Evolutionary conservation across 1,140 invertebrate genomes (phyloP).

Genomic region (Plectus sambesii): DNA sequence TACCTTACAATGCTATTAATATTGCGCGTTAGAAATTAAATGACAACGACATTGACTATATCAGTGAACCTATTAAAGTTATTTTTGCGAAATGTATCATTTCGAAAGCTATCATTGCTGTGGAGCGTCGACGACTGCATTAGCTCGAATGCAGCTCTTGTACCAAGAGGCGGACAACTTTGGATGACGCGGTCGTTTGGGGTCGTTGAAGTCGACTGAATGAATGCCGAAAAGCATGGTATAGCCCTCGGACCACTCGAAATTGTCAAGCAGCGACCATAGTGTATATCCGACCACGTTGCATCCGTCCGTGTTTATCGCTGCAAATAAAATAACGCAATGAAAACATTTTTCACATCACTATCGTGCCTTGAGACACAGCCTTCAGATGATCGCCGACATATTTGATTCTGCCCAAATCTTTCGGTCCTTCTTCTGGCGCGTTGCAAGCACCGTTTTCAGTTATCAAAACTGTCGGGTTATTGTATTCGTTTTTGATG

Average conservation of each 20-base stretch:
- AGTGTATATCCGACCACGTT: slow-evolving; percentile 58
- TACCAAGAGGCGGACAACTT: too few species aligned
- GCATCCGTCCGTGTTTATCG: slow-evolving; percentile 54
- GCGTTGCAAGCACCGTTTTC: slow-evolving; percentile 32
- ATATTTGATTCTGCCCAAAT: slow-evolving; percentile 22
- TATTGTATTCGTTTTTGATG: slow-evolving; percentile 27
- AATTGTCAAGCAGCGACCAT: slow-evolving; percentile 68
- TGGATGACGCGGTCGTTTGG: too few species aligned
- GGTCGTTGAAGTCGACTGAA: too few species aligned
- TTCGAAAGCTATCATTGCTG: too few species aligned
- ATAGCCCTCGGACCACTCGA: slow-evolving; percentile 58
- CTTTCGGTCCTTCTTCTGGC: slow-evolving; percentile 14
- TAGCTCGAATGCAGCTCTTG: too few species aligned
- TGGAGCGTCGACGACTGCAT: too few species aligned
- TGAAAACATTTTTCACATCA: slow-evolving; percentile 3
- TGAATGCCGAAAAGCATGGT: slow-evolving; percentile 23
- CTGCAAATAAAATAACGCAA: slow-evolving; percentile 2
- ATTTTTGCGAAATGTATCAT: too few species aligned
- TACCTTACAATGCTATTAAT: too few species aligned
- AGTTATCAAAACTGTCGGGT: slow-evolving; percentile 29
- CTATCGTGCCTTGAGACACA: too few species aligned
- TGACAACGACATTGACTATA: too few species aligned
- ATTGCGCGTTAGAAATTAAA: too few species aligned
- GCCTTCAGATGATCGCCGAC: slow-evolving; percentile 21
- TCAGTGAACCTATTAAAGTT: too few species aligned